Evolutionary conservation across 2,797 vertebrate species (phyloP).

Genomic region (Anguilla marmorata): DNA sequence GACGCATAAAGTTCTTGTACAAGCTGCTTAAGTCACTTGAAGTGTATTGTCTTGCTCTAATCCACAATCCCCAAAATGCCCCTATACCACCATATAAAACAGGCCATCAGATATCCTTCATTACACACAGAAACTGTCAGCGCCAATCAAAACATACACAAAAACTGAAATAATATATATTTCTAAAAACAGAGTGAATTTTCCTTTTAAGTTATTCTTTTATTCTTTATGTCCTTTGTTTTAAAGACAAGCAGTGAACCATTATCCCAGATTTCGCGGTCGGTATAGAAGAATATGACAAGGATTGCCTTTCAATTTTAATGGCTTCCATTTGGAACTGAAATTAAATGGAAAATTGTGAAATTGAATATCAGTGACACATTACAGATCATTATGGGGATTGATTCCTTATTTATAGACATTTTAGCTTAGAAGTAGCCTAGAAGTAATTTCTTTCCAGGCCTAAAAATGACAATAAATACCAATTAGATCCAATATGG

Average conservation of each 20-base stretch:
- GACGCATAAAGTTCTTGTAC: too few species aligned
- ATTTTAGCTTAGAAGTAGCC: not conserved
- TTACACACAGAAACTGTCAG: too few species aligned
- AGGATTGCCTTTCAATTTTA: not conserved
- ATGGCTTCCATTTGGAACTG: not conserved
- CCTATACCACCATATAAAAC: too few species aligned
- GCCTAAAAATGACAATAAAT: not conserved
- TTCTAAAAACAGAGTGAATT: not conserved
- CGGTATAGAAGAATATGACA: not conserved
- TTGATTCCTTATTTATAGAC: not conserved
- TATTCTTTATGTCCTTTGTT: too few species aligned
- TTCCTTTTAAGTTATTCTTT: too few species aligned
- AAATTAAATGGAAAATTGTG: not conserved
- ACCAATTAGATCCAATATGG: constrained; percentile 19
- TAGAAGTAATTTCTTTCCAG: not conserved
- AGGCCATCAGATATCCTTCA: too few species aligned
- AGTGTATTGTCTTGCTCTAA: too few species aligned
- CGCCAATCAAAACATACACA: too few species aligned
- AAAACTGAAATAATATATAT: not conserved
- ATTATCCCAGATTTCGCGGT: not conserved
- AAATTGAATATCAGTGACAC: not conserved
- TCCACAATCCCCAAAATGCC: too few species aligned
- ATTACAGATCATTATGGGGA: not conserved
- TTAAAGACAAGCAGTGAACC: too few species aligned
- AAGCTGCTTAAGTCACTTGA: too few species aligned